Evolutionary conservation across 2,888 invertebrate species (phyloP).

Genomic region (Platynereis dumerilii): DNA sequence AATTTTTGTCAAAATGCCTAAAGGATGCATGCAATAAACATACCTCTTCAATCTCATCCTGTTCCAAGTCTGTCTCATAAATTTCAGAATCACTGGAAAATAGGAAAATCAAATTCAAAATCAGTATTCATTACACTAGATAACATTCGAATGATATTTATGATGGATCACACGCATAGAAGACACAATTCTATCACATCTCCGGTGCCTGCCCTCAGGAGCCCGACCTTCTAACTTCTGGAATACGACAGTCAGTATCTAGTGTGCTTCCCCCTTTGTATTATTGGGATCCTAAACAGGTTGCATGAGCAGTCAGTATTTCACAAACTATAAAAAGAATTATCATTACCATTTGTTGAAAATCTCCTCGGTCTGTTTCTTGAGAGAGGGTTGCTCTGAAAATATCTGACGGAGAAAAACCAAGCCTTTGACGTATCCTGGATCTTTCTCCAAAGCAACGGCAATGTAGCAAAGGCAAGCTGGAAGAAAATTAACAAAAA

Average conservation of each 20-base stretch:
- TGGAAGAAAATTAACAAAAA: constrained; percentile 50
- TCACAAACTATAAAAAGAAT: too few relatives aligned
- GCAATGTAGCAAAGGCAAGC: constrained; percentile 79
- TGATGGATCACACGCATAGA: too few relatives aligned
- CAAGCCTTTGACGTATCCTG: constrained; percentile 77
- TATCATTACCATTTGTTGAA: constrained; percentile 26
- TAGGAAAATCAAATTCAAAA: too few relatives aligned
- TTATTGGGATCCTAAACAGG: too few relatives aligned
- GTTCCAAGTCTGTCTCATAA: constrained; percentile 43
- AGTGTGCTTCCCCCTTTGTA: too few relatives aligned
- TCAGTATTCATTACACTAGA: background rate
- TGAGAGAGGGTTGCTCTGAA: constrained; percentile 73
- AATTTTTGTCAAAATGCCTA: too few relatives aligned
- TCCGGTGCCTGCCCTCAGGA: too few relatives aligned
- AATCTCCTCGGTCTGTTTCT: constrained; percentile 58
- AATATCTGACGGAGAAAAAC: constrained; percentile 78
- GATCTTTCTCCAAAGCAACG: constrained; percentile 75
- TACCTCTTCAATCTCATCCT: constrained; percentile 48
- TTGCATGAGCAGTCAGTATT: too few relatives aligned
- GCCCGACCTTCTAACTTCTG: too few relatives aligned
- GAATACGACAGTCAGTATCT: too few relatives aligned
- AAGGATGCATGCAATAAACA: background rate
- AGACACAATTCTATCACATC: too few relatives aligned
- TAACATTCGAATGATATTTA: too few relatives aligned
- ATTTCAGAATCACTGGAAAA: constrained; percentile 54